Evolutionary conservation across 2,797 vertebrate species (phyloP), one percentile per base, ranked within the genome.

Genomic region (Alosa sapidissima): DNA sequence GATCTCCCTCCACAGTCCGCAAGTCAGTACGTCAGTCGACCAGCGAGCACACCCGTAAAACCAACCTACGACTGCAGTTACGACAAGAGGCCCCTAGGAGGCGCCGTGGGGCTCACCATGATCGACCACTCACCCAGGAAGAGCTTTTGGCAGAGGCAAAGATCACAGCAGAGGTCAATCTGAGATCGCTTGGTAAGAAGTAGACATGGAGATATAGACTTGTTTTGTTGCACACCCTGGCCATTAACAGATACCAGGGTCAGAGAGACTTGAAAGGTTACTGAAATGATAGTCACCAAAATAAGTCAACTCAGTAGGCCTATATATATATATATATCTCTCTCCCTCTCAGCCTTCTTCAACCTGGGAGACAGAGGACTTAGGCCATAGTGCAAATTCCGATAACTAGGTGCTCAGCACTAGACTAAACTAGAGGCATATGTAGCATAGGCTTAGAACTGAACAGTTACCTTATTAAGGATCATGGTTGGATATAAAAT

Each of bases 1-100:
- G 36, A 8, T 4, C 55, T 83, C 5, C 19, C 36, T 72, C 58
- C 41, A 0, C 87, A 98, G 97, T 96, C 81, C 93, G 98, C 7
- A 99, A 99, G 91, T 97, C 97, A n/a, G 97, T 99, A 94, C 94
- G 98, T 0, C 97, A 99, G 84, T 99, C 98, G 1, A 99, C 98
- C 6, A 98, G 97, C 0, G 98, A 99, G 84, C 98, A 98, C 86
- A 99, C 98, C 0, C 93, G 98, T 0, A 98, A 98, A 58, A 99
- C 98, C 0, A 99, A 98, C 87, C 94, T 98, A 81, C 96, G 98
- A 3, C 89, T 99, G 8, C 97, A 98, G 85, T 97, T 98, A 91
- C 94, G 98, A 0, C 97, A 99, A 92, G 97, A 97, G 48, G 97
- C 98, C 19, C 98, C 98, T 0, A 94, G 97, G 3, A 93, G 97